Evolutionary conservation across 2,888 invertebrate genomes (phyloP).

Genomic region (Polylopha cassiicola): DNA sequence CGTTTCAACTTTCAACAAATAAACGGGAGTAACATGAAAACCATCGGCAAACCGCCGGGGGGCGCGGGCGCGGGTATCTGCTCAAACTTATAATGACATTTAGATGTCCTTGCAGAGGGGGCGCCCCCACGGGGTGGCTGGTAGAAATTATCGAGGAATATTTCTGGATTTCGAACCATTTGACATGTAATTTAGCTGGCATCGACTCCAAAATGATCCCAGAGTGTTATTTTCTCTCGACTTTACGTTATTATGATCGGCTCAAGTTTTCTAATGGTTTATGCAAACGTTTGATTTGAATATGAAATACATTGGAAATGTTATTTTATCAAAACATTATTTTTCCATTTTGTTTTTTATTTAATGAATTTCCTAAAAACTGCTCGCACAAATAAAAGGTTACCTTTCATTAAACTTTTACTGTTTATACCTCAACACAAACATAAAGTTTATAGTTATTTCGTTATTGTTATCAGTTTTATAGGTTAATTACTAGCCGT

Average conservation of each 20-base stretch:
- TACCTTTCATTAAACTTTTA: too few relatives aligned
- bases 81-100: conserved; percentile 74
- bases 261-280: conserved; percentile 34
- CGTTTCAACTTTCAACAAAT: conserved; percentile 19
- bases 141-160: conserved; percentile 52
- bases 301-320: conserved; percentile 29
- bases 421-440: too few relatives aligned
- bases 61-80: conserved; percentile 48
- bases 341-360: too few relatives aligned
- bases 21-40: conserved; percentile 39
- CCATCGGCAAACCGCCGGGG: conserved; percentile 45
- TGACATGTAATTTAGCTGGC: conserved; percentile 66
- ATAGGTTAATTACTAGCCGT: too few relatives aligned
- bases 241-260: conserved; percentile 53
- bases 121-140: conserved; percentile 24
- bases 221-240: conserved; percentile 61
- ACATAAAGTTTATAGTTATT: too few relatives aligned
- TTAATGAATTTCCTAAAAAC: too few relatives aligned
- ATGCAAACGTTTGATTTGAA: conserved; percentile 54
- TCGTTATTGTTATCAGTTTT: too few relatives aligned
- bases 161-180: conserved; percentile 67
- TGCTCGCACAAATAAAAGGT: too few relatives aligned
- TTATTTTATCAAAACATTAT: too few relatives aligned
- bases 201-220: conserved; percentile 47
- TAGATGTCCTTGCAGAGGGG: conserved; percentile 57